Evolutionary conservation across 2,797 vertebrate genomes (phyloP).

Genomic region (Manis pentadactyla): DNA sequence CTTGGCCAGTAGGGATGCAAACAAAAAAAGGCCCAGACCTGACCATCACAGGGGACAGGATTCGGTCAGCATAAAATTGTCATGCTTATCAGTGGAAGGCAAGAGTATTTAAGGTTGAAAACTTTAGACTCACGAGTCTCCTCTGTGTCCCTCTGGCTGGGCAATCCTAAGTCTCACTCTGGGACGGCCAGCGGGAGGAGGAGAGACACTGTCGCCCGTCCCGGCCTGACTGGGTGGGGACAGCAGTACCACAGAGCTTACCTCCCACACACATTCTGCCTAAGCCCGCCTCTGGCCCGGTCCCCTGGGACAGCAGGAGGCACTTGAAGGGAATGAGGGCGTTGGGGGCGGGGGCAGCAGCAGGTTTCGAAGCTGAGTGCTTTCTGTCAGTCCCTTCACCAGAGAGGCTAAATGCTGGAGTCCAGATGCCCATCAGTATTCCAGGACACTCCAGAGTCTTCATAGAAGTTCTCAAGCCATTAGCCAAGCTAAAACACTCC

Average conservation of each 20-base stretch:
- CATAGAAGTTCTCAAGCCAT: neutral
- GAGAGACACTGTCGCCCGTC: neutral
- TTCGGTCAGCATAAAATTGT: neutral
- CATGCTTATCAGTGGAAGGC: neutral
- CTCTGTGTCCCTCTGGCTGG: neutral
- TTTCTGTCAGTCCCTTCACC: neutral
- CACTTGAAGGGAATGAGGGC: neutral
- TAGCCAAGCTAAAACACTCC: neutral
- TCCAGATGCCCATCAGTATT: neutral
- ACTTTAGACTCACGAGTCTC: neutral
- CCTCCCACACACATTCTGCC: neutral
- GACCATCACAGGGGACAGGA: neutral
- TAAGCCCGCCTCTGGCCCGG: neutral
- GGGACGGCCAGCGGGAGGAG: neutral
- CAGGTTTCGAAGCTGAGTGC: neutral
- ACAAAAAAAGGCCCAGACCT: neutral
- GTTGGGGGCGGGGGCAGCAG: no score
- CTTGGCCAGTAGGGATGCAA: neutral
- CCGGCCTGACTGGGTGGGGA: neutral
- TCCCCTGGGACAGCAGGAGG: neutral
- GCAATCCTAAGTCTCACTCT: neutral
- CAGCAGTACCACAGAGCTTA: accelerated
- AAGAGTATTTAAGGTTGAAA: neutral
- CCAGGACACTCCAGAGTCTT: constrained; percentile 32
- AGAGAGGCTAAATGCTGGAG: neutral